Conservation (phyloP, 2,797 vertebrate genomes). For the Urophycis tenuis region DNA sequence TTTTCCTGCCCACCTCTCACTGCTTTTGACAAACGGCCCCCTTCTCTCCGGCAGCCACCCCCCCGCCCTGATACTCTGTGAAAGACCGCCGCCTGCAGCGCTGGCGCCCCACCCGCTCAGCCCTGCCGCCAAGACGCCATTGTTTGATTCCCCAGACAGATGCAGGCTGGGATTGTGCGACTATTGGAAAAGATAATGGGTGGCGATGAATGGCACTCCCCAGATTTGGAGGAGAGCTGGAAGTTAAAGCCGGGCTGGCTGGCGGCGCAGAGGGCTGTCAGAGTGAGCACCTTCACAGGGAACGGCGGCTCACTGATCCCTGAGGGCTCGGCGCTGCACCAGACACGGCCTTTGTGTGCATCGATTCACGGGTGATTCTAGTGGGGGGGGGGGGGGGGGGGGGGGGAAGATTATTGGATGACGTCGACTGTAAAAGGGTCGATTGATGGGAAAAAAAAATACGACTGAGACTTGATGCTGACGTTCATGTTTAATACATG, state of each 20-base stretch:
- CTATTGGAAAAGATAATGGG: conserved; percentile 2
- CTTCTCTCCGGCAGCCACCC: not conserved
- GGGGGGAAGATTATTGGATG: not conserved
- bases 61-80: not conserved
- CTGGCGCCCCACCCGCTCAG: not conserved
- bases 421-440: not conserved
- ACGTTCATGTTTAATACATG: not conserved
- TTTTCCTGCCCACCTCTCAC: not conserved
- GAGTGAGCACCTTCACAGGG: not conserved
- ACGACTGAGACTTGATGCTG: not conserved
- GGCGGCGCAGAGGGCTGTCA: not conserved
- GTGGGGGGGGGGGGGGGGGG: too few species aligned
- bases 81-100: not conserved
- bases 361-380: not conserved
- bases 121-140: not conserved
- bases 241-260: not conserved
- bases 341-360: not conserved
- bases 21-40: not conserved
- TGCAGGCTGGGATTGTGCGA: not conserved
- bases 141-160: conserved; percentile 1
- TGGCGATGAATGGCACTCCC: not conserved
- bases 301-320: not conserved
- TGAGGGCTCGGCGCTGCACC: too few species aligned
- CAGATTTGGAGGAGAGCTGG: not conserved
- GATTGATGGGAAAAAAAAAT: not conserved